These are phyloP conservation scores for Platynereis dumerilii DNA, from an alignment of 2,888 invertebrate species.

Conservation along the genomic window DNA sequence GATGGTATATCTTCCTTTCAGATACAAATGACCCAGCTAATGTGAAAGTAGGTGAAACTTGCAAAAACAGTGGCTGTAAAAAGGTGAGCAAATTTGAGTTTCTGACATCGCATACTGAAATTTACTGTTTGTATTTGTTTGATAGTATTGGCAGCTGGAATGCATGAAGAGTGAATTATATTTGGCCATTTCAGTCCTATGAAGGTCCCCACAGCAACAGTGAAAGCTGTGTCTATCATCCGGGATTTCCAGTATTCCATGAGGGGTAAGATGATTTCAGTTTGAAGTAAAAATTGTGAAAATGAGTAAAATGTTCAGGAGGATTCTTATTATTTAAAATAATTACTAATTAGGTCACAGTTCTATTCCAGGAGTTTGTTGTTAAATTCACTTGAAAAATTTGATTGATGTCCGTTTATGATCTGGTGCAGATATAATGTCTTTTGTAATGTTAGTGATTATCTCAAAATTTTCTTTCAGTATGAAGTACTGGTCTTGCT, in stretches of 20 bases:
- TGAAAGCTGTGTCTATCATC: conserved; percentile 77
- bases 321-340: no score
- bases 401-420: no score
- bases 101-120: neutral
- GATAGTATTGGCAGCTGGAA: no score
- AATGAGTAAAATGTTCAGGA: neutral
- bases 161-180: neutral
- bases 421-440: no score
- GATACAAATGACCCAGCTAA: neutral
- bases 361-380: no score
- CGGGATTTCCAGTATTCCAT: conserved; percentile 91
- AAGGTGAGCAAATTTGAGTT: conserved; percentile 1
- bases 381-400: no score
- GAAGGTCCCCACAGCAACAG: conserved; percentile 12
- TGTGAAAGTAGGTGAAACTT: neutral
- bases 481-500: conserved; percentile 97
- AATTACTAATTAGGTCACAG: no score
- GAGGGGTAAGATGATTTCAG: conserved; percentile 72
- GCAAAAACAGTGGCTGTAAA: conserved; percentile 11
- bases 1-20: no score
- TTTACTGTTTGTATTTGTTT: no score
- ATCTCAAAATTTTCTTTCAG: conserved; percentile 52
- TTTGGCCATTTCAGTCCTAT: conserved; percentile 13
- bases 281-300: neutral
- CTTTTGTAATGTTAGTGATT: no score